A percentile compares a stretch with the other conserved stretches of the same genome.
Evolutionary conservation across 2,797 vertebrate species (phyloP).

Genomic region (Semotilus atromaculatus): DNA sequence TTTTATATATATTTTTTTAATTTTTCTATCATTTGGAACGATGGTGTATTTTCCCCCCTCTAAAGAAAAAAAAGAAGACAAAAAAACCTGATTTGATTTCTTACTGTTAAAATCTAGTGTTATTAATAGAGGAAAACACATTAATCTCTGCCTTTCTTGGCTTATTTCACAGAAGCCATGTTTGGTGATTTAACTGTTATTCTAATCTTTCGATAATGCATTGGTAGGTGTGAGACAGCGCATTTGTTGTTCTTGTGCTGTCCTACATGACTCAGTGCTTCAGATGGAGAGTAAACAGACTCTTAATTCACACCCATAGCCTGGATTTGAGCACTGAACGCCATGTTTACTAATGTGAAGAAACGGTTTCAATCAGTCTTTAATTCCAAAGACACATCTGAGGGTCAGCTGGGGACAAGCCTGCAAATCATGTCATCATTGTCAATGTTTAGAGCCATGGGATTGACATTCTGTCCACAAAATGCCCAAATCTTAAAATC

Average conservation of each 20-base stretch:
- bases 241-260: slow-evolving; percentile 10
- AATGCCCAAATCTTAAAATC: slow-evolving; percentile 28
- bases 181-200: slow-evolving; percentile 19
- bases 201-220: background rate
- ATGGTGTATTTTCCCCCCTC: too few relatives aligned
- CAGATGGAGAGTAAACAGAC: background rate
- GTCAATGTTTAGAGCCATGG: background rate
- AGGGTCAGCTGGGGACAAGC: slow-evolving; percentile 9
- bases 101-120: background rate
- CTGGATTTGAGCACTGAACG: background rate
- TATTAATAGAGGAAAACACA: background rate
- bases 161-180: background rate
- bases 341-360: slow-evolving; percentile 19
- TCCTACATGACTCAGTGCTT: slow-evolving; percentile 30
- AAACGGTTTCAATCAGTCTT: slow-evolving; percentile 21
- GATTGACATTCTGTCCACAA: slow-evolving; percentile 23
- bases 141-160: background rate
- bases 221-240: slow-evolving; percentile 22
- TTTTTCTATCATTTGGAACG: too few relatives aligned
- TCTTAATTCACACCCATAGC: slow-evolving; percentile 15
- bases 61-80: too few relatives aligned
- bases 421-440: background rate
- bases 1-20: too few relatives aligned
- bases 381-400: slow-evolving; percentile 7
- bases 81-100: background rate